A percentile compares a stretch with the other conserved stretches of the same genome.
phyloP scores from a whole-genome alignment of 2,888 invertebrate species.

The Auanema sp. region DNA sequence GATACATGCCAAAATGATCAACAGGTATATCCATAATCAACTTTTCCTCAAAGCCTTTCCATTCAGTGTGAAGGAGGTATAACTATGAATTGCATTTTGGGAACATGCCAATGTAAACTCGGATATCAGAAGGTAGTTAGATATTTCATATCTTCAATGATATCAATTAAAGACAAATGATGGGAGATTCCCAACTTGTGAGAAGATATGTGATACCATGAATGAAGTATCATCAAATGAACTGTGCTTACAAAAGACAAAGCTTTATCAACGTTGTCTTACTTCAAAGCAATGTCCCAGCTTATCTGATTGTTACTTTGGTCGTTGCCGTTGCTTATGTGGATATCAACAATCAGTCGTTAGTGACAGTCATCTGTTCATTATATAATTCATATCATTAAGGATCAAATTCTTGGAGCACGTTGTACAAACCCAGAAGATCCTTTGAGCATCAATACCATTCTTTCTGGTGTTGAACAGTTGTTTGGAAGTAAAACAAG shows the following conservation, averaged over 20 bases:
- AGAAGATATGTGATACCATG: slow-evolving; percentile 45
- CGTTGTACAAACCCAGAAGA: slow-evolving; percentile 62
- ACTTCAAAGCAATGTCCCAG: slow-evolving; percentile 56
- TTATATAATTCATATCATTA: slow-evolving; percentile 19
- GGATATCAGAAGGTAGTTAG: slow-evolving; percentile 31
- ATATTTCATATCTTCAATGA: background rate
- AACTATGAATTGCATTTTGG: slow-evolving; percentile 57
- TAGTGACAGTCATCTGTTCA: background rate
- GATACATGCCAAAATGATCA: slow-evolving; percentile 63
- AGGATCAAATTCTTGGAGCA: slow-evolving; percentile 49
- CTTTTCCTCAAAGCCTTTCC: too few relatives aligned
- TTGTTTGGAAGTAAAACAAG: slow-evolving; percentile 38
- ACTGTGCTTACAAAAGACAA: slow-evolving; percentile 30
- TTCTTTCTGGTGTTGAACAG: slow-evolving; percentile 53
- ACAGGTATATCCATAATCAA: slow-evolving; percentile 35
- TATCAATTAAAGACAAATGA: slow-evolving; percentile 53
- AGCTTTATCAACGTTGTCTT: slow-evolving; percentile 44
- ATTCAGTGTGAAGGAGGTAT: slow-evolving; percentile 63
- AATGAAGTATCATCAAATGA: slow-evolving; percentile 39
- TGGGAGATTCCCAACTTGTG: slow-evolving; percentile 61
- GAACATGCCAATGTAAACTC: slow-evolving; percentile 57
- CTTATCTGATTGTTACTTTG: slow-evolving; percentile 60
- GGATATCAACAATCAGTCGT: slow-evolving; percentile 49
- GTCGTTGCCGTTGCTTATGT: slow-evolving; percentile 61
- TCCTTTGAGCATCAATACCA: slow-evolving; percentile 54